Base-by-base conservation (phyloP, 2,113 vertebrate species). In the Nycticebus coucang region DNA sequence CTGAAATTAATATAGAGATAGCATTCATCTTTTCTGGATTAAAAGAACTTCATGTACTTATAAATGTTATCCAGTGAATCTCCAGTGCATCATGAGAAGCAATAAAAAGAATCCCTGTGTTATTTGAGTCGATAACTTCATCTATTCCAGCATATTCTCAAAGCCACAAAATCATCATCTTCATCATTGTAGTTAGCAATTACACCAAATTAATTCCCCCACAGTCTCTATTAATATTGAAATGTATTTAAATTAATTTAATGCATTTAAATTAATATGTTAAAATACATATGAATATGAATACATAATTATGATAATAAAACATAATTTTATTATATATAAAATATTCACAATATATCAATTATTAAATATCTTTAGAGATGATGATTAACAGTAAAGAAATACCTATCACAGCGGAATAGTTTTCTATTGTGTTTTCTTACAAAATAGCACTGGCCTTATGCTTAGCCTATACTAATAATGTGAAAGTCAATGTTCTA, bases 241-340 rank as follows among this genome's bases (percentile, higher is more conserved):
- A 68, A 7, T 79, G 0, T 30, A 62, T 7, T 87, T 89, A 79
- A 69, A 53, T 37, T 93, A 88, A 83, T 62, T 77, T 37, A 45
- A n/a, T 55, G 1, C 3, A 84, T 74, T 94, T 90, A 94, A 92
- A 62, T 90, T 84, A 66, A 66, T 78, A 71, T 74, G 19, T 55
- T 90, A 94, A 95, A 72, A 74, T 92, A 88, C 68, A 88, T 85
- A 62, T 83, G 15, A 95, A 95, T 93, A 81, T 72, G 1, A 75
- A 74, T 33, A 62, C 14, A 41, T 64, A 71, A 77, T 62, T 86
- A 59, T 2, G 3, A 93, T 66, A 89, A 75, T 7, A 91, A 24
- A 74, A 89, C 80, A 68, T 80, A 83, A 57, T 28, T 59, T 92
- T 89, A 64, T 89, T 80, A 69, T 79, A 64, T 55, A 83, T 53